Conservation (phyloP, 2,113 vertebrate genomes). For the Parus major region DNA sequence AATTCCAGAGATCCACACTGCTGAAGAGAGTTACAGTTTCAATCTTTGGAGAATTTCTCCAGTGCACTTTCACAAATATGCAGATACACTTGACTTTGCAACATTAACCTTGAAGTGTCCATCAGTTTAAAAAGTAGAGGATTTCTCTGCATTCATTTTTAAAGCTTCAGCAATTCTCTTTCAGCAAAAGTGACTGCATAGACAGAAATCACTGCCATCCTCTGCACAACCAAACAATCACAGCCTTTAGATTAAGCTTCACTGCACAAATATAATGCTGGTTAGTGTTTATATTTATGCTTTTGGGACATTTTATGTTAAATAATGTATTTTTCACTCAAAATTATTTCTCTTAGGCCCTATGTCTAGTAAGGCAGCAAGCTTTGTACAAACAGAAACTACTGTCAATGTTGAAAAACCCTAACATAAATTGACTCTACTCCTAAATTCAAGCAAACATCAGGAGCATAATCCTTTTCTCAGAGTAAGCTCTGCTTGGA, state of each 20-base stretch:
- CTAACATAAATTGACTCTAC: not conserved
- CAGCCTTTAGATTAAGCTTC: not conserved
- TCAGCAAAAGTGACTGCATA: not conserved
- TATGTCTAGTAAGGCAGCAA: not conserved
- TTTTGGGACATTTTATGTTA: not conserved
- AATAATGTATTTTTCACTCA: not conserved
- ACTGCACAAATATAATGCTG: not conserved
- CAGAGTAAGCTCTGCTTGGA: conserved; percentile 16
- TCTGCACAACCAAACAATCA: not conserved
- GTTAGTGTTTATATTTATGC: not conserved
- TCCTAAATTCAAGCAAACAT: not conserved
- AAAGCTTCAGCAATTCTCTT: not conserved
- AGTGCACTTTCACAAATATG: not conserved
- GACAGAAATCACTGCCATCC: not conserved
- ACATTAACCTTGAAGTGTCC: not conserved
- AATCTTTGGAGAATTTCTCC: not conserved
- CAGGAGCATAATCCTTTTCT: conserved; percentile 8
- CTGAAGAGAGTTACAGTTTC: not conserved
- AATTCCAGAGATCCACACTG: not conserved
- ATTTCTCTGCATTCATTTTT: not conserved
- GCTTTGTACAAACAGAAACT: not conserved
- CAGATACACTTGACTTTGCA: not conserved
- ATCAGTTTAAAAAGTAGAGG: not conserved
- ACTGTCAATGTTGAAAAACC: not conserved
- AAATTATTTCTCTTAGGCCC: not conserved